A percentile compares a stretch with the other conserved stretches of the same genome.
phyloP scores from a whole-genome alignment of 2,888 invertebrate species.

The Brachycybe producta region DNA sequence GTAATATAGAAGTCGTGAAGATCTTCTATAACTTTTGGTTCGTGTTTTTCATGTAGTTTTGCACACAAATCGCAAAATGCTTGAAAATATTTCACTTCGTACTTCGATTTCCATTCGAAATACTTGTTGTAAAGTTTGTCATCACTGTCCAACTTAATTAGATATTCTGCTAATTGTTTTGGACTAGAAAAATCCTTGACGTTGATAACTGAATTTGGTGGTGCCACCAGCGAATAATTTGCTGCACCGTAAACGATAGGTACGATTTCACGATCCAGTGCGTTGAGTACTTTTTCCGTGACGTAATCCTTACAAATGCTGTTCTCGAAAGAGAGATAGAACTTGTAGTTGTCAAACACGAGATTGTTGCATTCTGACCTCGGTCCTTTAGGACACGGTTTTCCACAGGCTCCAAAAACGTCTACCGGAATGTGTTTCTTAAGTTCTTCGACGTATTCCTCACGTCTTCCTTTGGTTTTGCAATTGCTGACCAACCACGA shows the following conservation, averaged over 20 bases:
- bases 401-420: not conserved
- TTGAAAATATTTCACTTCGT: not conserved
- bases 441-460: constrained; percentile 7
- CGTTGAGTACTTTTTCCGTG: constrained; percentile 9
- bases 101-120: not conserved
- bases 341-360: constrained; percentile 1
- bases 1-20: too few relatives aligned
- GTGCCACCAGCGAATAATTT: constrained; percentile 4
- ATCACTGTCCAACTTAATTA: not conserved
- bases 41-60: constrained; percentile 2
- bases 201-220: constrained; percentile 6
- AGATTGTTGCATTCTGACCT: not conserved
- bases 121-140: constrained; percentile 4
- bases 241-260: constrained; percentile 16
- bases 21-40: too few relatives aligned
- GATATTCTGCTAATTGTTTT: constrained; percentile 12
- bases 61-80: not conserved
- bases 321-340: constrained; percentile 13
- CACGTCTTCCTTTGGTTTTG: constrained; percentile 6
- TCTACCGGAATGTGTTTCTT: constrained; percentile 4
- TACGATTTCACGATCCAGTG: constrained; percentile 8
- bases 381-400: not conserved
- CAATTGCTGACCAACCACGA: constrained; percentile 12
- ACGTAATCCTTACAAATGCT: constrained; percentile 3
- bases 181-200: constrained; percentile 14